Evolutionary conservation across 2,888 invertebrate genomes (phyloP), one percentile per base, ranked within the genome.

Genomic region (Monoplex corrugatus): DNA sequence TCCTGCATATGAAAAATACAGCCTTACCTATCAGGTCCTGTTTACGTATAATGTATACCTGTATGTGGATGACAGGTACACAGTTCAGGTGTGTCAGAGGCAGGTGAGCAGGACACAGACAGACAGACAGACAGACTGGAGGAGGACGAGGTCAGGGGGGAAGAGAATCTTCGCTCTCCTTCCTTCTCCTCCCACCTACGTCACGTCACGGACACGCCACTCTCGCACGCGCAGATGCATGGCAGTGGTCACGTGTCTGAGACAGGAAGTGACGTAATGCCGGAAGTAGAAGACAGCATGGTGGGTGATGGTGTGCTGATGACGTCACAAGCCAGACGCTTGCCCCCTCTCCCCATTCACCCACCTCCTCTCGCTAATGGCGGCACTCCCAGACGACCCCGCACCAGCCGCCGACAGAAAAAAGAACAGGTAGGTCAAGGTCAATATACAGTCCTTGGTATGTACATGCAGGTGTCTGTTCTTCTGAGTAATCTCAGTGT

Each of bases 391-490:
- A 84, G 23, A 38, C 32, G 57, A 57, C 10, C n/a, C 32, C 84
- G 84, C 84, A 8, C 84, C 38, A 84, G 45, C 43, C 32, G 75
- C 16, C 23, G 75, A 68, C 43, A 87, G 72, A 75, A 44, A 8
- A 87, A 35, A 35, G 72, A 87, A 50, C 84, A 84, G 84, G 87
- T 72, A 80, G 35, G 35, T 2, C n/a, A n/a, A n/a, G n/a, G n/a
- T n/a, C n/a, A n/a, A 19, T 50, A 50, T 23, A 50, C 3, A 23
- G 50, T 13, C 50, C 13, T 50, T 13, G 50, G 50, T 19, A 50
- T 23, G 50, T 50, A 50, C 50, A 2, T 2, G n/a, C 50, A 3
- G 23, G 50, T 50, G 50, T 19, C 50, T 50, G 50, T 50, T n/a
- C n/a, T n/a, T n/a, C n/a, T 50, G 23, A 50, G 50, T 19, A 50